Percentiles rank a stretch among this genome's conserved stretches.
Conservation (phyloP, 2,888 invertebrate species). For the Trichogramma evanescens region DNA sequence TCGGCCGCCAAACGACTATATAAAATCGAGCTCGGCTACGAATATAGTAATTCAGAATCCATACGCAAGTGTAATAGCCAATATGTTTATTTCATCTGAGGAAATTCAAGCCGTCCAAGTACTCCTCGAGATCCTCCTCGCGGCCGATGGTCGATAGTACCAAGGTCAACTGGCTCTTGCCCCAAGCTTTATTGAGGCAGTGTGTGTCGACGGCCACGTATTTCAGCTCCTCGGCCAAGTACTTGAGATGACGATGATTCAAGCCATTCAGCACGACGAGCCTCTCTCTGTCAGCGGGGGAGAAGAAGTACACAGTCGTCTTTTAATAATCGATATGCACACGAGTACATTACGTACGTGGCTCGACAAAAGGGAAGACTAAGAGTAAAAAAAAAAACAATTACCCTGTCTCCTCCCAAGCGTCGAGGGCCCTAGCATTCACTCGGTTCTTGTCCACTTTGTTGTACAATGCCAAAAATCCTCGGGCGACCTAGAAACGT, state of each 20-base stretch:
- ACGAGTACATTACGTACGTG: no score
- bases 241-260: slow-evolving; percentile 20
- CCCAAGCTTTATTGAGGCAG: slow-evolving; percentile 25
- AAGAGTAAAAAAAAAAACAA: neutral
- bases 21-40: no score
- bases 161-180: slow-evolving; percentile 23
- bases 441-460: slow-evolving; percentile 22
- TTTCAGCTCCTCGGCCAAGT: slow-evolving; percentile 8
- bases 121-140: slow-evolving; percentile 45
- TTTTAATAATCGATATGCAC: no score
- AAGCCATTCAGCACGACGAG: slow-evolving; percentile 20
- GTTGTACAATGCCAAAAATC: slow-evolving; percentile 26
- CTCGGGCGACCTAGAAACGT: slow-evolving; percentile 28
- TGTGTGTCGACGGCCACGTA: slow-evolving; percentile 25
- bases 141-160: slow-evolving; percentile 50
- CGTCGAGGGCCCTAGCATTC: slow-evolving; percentile 22
- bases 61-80: no score
- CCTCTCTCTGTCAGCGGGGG: slow-evolving; percentile 6
- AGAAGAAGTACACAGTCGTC: neutral
- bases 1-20: no score
- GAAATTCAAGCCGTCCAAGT: slow-evolving; percentile 40
- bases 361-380: no score
- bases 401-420: slow-evolving; percentile 31
- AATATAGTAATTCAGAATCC: no score
- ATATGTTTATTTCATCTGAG: no score